Conservation (phyloP, 2,113 vertebrate species). For the Heterocephalus glaber region DNA sequence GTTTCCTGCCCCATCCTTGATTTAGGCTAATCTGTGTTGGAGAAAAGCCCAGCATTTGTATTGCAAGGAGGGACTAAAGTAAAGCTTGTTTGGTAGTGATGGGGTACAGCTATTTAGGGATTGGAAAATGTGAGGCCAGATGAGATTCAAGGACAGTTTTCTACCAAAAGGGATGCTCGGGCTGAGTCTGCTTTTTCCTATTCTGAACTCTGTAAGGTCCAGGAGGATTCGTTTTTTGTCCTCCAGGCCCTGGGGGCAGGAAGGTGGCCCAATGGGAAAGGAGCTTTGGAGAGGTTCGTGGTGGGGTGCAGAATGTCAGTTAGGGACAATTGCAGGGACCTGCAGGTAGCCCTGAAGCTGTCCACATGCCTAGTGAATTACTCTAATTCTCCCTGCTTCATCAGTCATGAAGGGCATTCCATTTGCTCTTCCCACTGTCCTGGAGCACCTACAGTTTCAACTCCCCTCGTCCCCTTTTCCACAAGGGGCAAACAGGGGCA, state of each 20-base stretch:
- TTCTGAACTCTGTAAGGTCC: conserved; percentile 22
- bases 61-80: neutral
- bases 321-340: neutral
- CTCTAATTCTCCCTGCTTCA: neutral
- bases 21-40: neutral
- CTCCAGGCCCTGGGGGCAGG: neutral
- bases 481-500: neutral
- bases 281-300: neutral
- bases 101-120: neutral
- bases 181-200: neutral
- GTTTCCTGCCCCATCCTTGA: neutral
- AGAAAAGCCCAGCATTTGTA: neutral
- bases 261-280: neutral
- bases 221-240: conserved; percentile 12
- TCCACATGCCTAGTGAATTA: neutral
- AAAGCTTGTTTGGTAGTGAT: neutral
- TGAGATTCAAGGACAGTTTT: neutral
- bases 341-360: neutral
- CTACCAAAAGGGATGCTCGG: conserved; percentile 4
- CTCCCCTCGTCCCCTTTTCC: neutral
- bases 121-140: neutral
- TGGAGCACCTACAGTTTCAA: neutral
- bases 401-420: neutral
- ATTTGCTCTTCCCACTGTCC: neutral
- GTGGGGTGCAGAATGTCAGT: neutral